phyloP scores from a whole-genome alignment of 2,113 vertebrate species.

The Pluvianellus socialis region DNA sequence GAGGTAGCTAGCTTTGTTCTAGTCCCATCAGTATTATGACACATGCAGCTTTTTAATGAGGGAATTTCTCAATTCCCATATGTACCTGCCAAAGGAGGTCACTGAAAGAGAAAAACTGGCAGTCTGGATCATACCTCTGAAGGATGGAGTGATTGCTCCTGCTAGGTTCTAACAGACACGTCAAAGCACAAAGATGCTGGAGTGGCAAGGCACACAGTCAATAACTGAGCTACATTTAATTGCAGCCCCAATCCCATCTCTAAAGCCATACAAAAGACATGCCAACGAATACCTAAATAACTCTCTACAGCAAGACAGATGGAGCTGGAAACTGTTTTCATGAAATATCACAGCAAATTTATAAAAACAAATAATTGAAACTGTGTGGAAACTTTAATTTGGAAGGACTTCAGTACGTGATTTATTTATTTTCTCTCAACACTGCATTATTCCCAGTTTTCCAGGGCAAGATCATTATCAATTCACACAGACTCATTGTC shows the following conservation, averaged over 20 bases:
- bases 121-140: background rate
- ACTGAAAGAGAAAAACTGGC: background rate
- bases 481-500: background rate
- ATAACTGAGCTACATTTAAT: background rate
- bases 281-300: background rate
- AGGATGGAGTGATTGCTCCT: fast-evolving
- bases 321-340: background rate
- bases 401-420: background rate
- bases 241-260: background rate
- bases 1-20: background rate
- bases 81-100: background rate
- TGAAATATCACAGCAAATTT: background rate
- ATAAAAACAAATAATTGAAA: background rate
- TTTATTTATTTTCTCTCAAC: background rate
- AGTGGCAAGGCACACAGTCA: background rate
- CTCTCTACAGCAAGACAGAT: background rate
- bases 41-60: conserved; percentile 25
- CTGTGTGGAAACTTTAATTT: background rate
- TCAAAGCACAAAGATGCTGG: background rate
- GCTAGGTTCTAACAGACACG: background rate
- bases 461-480: background rate
- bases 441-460: background rate
- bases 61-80: background rate
- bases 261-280: background rate
- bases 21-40: background rate